These are phyloP conservation scores for Agonopterix arenella DNA, from an alignment of 2,888 invertebrate genomes.

Conservation along the genomic window DNA sequence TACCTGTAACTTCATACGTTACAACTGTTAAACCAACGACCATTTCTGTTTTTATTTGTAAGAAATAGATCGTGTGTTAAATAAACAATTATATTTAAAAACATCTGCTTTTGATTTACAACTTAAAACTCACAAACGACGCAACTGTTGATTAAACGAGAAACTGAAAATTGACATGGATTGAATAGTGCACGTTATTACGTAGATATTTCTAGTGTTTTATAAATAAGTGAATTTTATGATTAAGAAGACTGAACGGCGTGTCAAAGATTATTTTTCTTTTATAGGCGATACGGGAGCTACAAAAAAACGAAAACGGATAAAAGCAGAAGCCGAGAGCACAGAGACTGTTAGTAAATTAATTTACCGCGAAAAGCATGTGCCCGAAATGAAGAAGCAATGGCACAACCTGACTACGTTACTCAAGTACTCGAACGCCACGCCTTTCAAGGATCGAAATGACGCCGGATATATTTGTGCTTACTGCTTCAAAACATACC, in stretches of 20 bases:
- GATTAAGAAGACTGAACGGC: conserved; percentile 23
- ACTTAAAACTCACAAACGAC: too few relatives aligned
- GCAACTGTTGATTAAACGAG: too few relatives aligned
- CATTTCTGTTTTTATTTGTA: too few relatives aligned
- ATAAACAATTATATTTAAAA: too few relatives aligned
- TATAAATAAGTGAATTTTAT: too few relatives aligned
- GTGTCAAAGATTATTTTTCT: conserved; percentile 67
- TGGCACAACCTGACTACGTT: conserved; percentile 63
- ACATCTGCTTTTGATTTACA: too few relatives aligned
- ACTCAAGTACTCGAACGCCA: conserved; percentile 57
- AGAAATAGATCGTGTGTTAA: too few relatives aligned
- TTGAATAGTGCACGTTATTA: too few relatives aligned
- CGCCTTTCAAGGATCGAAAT: conserved; percentile 63
- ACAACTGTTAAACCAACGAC: too few relatives aligned
- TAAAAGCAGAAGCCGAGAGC: conserved; percentile 40
- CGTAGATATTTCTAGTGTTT: too few relatives aligned
- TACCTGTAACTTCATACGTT: too few relatives aligned
- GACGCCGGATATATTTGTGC: conserved; percentile 66
- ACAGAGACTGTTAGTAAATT: conserved; percentile 28
- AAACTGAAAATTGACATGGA: too few relatives aligned
- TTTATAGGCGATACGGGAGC: conserved; percentile 67
- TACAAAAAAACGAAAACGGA: conserved; percentile 50
- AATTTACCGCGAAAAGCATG: conserved; percentile 38
- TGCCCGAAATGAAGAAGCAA: conserved; percentile 62
- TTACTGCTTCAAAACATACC: conserved; percentile 59